Percentiles rank a stretch among this genome's conserved stretches.
Conservation (phyloP, 1,140 invertebrate species). For the Papilio polyxenes region DNA sequence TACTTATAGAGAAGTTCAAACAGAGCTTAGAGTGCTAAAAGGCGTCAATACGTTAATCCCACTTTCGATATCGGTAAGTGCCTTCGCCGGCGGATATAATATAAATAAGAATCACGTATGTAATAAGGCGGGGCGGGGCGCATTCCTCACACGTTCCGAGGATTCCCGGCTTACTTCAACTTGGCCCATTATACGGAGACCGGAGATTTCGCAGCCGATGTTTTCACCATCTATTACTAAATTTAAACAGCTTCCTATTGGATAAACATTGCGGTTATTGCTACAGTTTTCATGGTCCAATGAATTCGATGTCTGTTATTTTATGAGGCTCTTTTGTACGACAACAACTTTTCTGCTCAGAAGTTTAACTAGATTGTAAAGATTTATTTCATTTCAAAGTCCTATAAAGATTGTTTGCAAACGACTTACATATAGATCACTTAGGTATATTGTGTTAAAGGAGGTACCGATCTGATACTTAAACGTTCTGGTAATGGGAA, state of each 20-base stretch:
- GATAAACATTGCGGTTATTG: constrained; percentile 38
- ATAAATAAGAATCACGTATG: constrained; percentile 80
- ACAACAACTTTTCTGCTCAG: constrained; percentile 15
- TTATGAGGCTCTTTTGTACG: constrained; percentile 37
- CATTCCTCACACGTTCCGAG: constrained; percentile 74
- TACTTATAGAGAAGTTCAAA: constrained; percentile 56
- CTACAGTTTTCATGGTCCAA: constrained; percentile 33
- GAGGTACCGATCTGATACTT: constrained; percentile 42
- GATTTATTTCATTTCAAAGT: constrained; percentile 20
- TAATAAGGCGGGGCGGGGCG: constrained; percentile 68
- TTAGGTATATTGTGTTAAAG: neutral
- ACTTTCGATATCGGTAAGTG: constrained; percentile 60
- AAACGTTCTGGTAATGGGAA: constrained; percentile 45
- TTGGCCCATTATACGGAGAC: constrained; percentile 64
- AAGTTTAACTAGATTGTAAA: constrained; percentile 17
- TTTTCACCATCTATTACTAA: constrained; percentile 43
- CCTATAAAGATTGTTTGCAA: neutral
- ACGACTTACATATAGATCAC: constrained; percentile 19
- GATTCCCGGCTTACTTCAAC: constrained; percentile 71
- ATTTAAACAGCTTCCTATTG: constrained; percentile 42
- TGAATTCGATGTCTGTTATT: constrained; percentile 37
- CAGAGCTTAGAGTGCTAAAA: constrained; percentile 62
- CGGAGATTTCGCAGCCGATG: constrained; percentile 40
- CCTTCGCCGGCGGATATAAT: constrained; percentile 63
- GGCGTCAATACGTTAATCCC: constrained; percentile 68